Percentiles rank a stretch among this genome's conserved stretches.
Conservation (phyloP, 2,113 vertebrate genomes). For the Amia ocellicauda region DNA sequence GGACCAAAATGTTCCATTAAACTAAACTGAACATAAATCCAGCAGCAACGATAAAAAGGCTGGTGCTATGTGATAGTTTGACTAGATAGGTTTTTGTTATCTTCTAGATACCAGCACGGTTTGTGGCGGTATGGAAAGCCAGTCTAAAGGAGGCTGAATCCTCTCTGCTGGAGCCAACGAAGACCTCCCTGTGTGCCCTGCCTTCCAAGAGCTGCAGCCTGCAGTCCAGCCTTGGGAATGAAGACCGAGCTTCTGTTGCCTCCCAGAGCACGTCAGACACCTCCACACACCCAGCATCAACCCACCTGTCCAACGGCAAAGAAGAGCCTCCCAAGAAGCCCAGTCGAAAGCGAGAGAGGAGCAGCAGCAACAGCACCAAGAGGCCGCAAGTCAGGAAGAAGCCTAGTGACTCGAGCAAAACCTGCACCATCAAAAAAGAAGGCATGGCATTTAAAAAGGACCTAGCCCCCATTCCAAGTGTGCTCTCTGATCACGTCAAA, state of each 20-base stretch:
- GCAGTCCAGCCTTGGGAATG: constrained; percentile 22
- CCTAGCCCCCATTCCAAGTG: constrained; percentile 2
- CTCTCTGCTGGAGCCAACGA: constrained; percentile 67
- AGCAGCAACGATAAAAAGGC: too few species aligned
- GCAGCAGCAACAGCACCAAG: constrained; percentile 48
- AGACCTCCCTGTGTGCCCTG: constrained; percentile 45
- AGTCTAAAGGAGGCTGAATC: constrained; percentile 85
- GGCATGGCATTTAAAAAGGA: constrained; percentile 36
- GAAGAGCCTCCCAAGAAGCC: constrained; percentile 34
- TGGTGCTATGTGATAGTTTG: too few species aligned
- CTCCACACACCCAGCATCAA: constrained; percentile 24
- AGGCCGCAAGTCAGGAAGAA: constrained; percentile 55
- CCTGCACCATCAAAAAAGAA: constrained; percentile 34
- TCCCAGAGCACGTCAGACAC: constrained; percentile 22
- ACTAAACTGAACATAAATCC: too few species aligned
- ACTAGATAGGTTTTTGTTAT: constrained; percentile 33
- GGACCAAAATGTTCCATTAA: too few species aligned
- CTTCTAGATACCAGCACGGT: constrained; percentile 83
- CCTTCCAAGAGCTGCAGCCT: constrained; percentile 28
- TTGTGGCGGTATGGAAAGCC: constrained; percentile 82
- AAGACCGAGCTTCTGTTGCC: constrained; percentile 28
- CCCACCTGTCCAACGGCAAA: constrained; percentile 43
- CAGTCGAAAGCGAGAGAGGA: constrained; percentile 29
- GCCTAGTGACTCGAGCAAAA: constrained; percentile 37
- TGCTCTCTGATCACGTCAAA: constrained; percentile 25